phyloP scores from a whole-genome alignment of 2,888 invertebrate species.

The Pasiphila rectangulata region DNA sequence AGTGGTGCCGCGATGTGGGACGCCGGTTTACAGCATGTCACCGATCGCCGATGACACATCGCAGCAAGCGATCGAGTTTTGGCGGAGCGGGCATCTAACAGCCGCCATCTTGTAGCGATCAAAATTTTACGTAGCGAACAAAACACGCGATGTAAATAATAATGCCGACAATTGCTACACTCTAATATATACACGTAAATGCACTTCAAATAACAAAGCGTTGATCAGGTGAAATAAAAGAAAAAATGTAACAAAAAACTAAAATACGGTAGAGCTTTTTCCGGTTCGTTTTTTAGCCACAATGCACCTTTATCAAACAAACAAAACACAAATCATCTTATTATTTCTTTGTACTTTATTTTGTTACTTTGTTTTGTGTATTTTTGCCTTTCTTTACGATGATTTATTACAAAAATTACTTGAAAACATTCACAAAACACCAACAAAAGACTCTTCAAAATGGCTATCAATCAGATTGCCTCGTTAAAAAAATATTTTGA shows the following conservation, averaged over 20 bases:
- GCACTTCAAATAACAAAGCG: slow-evolving; percentile 16
- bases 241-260: slow-evolving; percentile 47
- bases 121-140: slow-evolving; percentile 75
- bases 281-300: slow-evolving; percentile 69
- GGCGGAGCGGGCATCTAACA: slow-evolving; percentile 76
- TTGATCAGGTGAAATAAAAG: slow-evolving; percentile 14
- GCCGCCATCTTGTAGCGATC: slow-evolving; percentile 81
- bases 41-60: slow-evolving; percentile 73
- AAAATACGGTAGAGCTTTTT: slow-evolving; percentile 62
- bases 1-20: slow-evolving; percentile 60
- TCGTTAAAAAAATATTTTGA: slow-evolving; percentile 72
- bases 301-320: slow-evolving; percentile 65
- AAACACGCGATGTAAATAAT: slow-evolving; percentile 76
- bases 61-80: slow-evolving; percentile 72
- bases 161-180: slow-evolving; percentile 39
- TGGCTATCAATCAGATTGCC: slow-evolving; percentile 80
- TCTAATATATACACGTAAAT: slow-evolving; percentile 31
- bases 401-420: slow-evolving; percentile 62
- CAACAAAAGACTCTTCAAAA: slow-evolving; percentile 81
- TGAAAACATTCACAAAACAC: slow-evolving; percentile 82
- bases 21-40: slow-evolving; percentile 74
- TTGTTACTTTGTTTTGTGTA: slow-evolving; percentile 37
- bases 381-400: slow-evolving; percentile 45
- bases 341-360: slow-evolving; percentile 38
- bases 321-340: slow-evolving; percentile 46